Base-by-base conservation (phyloP, 2,797 vertebrate genomes). In the Gallinago solitaria region DNA sequence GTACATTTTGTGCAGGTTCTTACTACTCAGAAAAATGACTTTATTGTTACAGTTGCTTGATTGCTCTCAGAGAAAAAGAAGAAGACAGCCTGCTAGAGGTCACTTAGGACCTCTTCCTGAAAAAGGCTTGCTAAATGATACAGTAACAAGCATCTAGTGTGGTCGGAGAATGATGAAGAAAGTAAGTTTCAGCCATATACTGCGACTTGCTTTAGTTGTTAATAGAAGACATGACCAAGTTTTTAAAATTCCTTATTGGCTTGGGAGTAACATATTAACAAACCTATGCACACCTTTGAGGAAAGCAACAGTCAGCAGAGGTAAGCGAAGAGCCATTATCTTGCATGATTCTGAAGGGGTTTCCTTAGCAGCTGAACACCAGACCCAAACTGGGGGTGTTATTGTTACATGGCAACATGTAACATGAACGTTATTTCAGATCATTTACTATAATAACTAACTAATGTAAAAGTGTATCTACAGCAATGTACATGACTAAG, bases 391-490 rank as follows among this genome's bases (percentile, higher is more conserved):
- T 76, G 41, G 50, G 35, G 67, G 25, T 51, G 56, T 41, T 84
- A 86, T 80, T 83, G 13, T 94, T 86, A 61, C 33, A 59, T 1
- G 8, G 27, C 75, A 93, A 95, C 45, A 70, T 35, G 41, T 74
- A 76, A 92, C 61, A 35, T 56, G 32, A 87, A 93, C 24, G 41
- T 79, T 93, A 88, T 91, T 86, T 59, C 76, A 71, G 57, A 43
- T 82, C 12, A 73, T 87, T 83, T 88, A n/a, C 37, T 90, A 5
- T 71, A 91, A 95, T 69, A 83, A 75, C 71, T 70, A 93, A 89
- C 92, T 78, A 94, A 60, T 43, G 19, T 92, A 94, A 95, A 41
- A 82, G 59, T 41, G 30, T 90, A 83, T 81, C 85, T 94, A 47
- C 8, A n/a, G 32, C 18, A 93, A 94, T 57, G 76, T 60, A 83